phyloP scores from a whole-genome alignment of 2,888 invertebrate genomes.

The Drosophila melanosoma region DNA sequence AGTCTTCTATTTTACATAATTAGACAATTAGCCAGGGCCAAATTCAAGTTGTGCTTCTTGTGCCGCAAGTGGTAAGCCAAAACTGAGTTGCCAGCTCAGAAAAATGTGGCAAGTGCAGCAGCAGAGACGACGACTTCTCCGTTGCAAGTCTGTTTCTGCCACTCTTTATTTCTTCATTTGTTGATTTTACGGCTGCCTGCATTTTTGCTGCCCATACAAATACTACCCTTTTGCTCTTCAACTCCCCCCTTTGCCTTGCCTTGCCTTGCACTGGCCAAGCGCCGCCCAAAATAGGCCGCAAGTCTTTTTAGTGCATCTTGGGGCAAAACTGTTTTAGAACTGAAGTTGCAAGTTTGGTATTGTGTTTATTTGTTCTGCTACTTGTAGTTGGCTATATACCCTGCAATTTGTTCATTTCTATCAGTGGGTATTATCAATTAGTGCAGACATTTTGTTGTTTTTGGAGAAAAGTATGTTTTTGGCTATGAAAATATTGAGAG shows the following conservation, averaged over 20 bases:
- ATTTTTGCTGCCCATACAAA: slow-evolving; percentile 54
- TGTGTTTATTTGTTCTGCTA: slow-evolving; percentile 25
- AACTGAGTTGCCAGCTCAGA: slow-evolving; percentile 9
- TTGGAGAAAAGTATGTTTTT: not conserved
- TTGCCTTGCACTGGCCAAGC: not conserved
- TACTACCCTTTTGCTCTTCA: slow-evolving; percentile 2
- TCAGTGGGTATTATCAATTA: not conserved
- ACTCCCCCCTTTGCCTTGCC: too few species aligned
- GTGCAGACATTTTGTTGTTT: not conserved
- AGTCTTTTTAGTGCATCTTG: slow-evolving; percentile 57
- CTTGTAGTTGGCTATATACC: slow-evolving; percentile 31
- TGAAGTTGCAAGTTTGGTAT: slow-evolving; percentile 50
- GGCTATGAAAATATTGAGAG: not conserved
- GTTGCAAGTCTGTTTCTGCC: not conserved
- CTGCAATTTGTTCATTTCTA: not conserved
- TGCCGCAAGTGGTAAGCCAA: slow-evolving; percentile 17
- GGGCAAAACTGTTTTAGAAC: slow-evolving; percentile 42
- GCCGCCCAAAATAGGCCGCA: slow-evolving; percentile 32
- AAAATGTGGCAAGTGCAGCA: not conserved
- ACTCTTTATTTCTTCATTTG: slow-evolving; percentile 16
- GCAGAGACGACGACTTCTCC: not conserved
- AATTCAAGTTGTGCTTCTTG: slow-evolving; percentile 8
- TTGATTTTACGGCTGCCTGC: slow-evolving; percentile 47
- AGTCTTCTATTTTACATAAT: slow-evolving; percentile 49
- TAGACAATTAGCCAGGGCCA: slow-evolving; percentile 47